Conservation (phyloP, 2,797 vertebrate genomes). For the Chaetophractus vellerosus region DNA sequence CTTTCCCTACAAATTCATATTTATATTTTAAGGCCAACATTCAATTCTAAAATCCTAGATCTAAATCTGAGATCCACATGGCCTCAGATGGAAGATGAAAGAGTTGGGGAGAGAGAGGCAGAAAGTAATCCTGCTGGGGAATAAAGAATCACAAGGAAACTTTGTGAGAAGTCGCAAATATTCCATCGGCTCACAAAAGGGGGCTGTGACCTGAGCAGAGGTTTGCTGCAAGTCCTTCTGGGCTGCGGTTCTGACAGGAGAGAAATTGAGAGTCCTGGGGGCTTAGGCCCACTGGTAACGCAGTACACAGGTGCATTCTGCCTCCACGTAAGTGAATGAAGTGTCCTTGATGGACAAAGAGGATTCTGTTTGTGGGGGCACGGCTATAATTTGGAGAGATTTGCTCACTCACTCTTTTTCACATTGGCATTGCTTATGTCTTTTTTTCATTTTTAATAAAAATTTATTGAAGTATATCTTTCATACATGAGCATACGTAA, state of each 20-base stretch:
- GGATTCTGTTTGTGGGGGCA: not conserved
- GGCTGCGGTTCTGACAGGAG: not conserved
- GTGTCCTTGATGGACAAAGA: not conserved
- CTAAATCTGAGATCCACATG: not conserved
- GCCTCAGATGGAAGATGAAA: not conserved
- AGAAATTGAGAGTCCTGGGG: too few relatives aligned
- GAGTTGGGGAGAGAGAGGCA: not conserved
- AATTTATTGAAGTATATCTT: too few relatives aligned
- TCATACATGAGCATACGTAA: too few relatives aligned
- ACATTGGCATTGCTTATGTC: too few relatives aligned
- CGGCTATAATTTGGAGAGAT: not conserved
- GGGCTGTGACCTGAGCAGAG: not conserved
- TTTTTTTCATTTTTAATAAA: too few relatives aligned
- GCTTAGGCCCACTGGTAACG: not conserved
- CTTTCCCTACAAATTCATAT: conserved; percentile 4
- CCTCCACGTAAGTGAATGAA: not conserved
- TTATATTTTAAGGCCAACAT: not conserved
- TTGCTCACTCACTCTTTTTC: not conserved
- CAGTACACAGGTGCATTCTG: not conserved
- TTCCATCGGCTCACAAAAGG: not conserved
- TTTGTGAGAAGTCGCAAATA: not conserved
- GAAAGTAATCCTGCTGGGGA: not conserved
- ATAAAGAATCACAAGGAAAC: not conserved
- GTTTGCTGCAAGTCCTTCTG: not conserved
- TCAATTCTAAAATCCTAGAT: not conserved